phyloP scores from a whole-genome alignment of 2,888 invertebrate genomes.

The Lapara coniferarum region DNA sequence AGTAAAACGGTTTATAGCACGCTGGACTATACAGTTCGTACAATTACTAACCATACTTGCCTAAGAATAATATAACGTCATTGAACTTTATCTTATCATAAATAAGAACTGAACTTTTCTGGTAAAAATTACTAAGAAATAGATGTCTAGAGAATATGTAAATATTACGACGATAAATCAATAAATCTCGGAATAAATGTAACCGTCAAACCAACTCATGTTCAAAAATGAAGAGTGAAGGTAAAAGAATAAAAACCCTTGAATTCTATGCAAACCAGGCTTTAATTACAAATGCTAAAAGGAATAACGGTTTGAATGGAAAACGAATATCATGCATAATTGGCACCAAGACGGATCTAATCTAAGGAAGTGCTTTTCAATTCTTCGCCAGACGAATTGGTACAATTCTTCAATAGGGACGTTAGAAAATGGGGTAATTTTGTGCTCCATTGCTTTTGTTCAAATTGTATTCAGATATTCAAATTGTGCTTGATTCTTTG shows the following conservation, averaged over 20 bases:
- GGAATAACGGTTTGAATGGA: conserved; percentile 2
- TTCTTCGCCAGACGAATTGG: conserved; percentile 64
- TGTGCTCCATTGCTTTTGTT: conserved; percentile 41
- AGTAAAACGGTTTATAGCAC: too few species aligned
- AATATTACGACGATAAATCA: too few species aligned
- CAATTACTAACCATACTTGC: too few species aligned
- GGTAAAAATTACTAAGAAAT: too few species aligned
- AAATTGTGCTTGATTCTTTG: neutral
- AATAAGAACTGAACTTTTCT: too few species aligned
- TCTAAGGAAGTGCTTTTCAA: conserved; percentile 55
- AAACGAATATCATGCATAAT: conserved; percentile 20
- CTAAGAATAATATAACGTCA: too few species aligned
- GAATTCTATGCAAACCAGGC: neutral
- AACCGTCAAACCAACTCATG: too few species aligned
- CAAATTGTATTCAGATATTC: conserved; percentile 7
- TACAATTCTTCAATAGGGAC: conserved; percentile 60
- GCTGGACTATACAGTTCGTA: too few species aligned
- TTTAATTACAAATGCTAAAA: conserved; percentile 1
- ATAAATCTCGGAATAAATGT: too few species aligned
- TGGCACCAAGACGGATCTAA: conserved; percentile 55
- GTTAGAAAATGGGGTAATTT: conserved; percentile 41
- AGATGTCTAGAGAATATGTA: too few species aligned
- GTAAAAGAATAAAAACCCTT: neutral
- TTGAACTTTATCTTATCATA: too few species aligned
- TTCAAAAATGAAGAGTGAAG: too few species aligned